Base-by-base conservation (phyloP, 2,797 vertebrate species). In the Cuniculus paca region DNA sequence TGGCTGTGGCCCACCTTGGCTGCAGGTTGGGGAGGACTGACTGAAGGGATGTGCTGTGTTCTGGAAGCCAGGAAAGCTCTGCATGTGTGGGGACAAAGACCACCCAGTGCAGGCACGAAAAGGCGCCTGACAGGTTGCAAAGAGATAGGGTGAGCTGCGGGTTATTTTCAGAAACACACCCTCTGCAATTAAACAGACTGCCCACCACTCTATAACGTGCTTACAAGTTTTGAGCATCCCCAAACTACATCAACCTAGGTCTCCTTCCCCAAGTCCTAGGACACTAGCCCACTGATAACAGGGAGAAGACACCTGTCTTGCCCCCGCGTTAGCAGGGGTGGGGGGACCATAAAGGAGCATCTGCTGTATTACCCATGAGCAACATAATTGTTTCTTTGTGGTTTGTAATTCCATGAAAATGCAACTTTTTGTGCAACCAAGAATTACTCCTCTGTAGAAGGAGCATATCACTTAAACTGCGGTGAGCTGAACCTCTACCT, bases 361-460 rank as follows among this genome's bases (percentile, higher is more conserved):
- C 17, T 1, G n/a, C 70, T 31, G 58, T 63, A 80, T 75, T 86
- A 42, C 75, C 75, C 91, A 92, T 88, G 81, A 94, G 93, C 65
- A 83, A 60, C 72, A 24, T 80, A 68, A n/a, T 10, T 72, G 28
- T 14, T 92, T 89, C 63, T 72, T 28, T 94, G 90, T 0, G 26
- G 68, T 42, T 83, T 85, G n/a, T n/a, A 60, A 88, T 83, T 92
- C 88, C 50, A 16, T 48, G 68, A 87, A 97, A 93, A 97, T 70
- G 50, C 84, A 90, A 74, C 56, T 91, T 91, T 83, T 54, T 39
- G 7, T 81, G 78, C 2, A 70, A 81, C 72, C 81, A 96, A 97
- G 22, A 45, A 72, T 75, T 42, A 87, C 3, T n/a, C 42, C 75
- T 39, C 20, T 16, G 81, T 20, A 93, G 78, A 16, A 65, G 48